A percentile compares a stretch with the other conserved stretches of the same genome.
These are phyloP conservation scores for Piprites chloris DNA, from an alignment of 2,113 vertebrate species.

Conservation along the genomic window DNA sequence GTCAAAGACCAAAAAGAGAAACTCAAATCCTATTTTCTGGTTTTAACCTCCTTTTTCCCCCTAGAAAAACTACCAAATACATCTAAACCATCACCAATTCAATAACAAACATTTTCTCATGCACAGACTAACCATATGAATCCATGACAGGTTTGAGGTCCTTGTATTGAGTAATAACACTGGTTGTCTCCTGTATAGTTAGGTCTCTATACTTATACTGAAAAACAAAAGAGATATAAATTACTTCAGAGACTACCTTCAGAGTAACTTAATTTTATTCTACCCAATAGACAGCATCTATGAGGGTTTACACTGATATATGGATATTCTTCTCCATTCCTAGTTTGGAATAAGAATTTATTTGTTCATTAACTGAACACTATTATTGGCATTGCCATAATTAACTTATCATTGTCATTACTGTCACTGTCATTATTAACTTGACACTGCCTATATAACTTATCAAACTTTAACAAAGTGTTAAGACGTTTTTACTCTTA, in stretches of 20 bases:
- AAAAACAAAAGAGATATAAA: constrained; percentile 62
- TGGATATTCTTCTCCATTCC: background rate
- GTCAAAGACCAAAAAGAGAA: background rate
- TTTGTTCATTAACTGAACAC: background rate
- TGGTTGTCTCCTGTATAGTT: constrained; percentile 90
- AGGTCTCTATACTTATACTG: constrained; percentile 98
- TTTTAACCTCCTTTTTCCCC: background rate
- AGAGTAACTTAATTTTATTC: background rate
- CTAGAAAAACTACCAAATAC: background rate
- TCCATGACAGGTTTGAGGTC: constrained; percentile 97
- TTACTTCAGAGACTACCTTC: background rate
- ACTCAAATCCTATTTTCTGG: background rate
- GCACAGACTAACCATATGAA: constrained; percentile 84
- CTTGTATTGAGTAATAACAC: constrained; percentile 92
- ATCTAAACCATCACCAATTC: background rate
- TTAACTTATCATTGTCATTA: background rate
- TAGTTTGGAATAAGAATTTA: background rate
- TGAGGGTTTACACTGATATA: background rate
- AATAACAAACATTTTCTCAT: background rate
- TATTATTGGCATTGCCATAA: background rate
- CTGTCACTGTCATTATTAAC: background rate
- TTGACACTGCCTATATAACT: background rate
- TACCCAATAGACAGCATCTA: background rate
- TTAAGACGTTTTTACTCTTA: background rate
- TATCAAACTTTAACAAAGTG: background rate